Percentiles rank a stretch among this genome's conserved stretches.
Conservation (phyloP, 2,888 invertebrate species). For the Aporophyla lueneburgensis region DNA sequence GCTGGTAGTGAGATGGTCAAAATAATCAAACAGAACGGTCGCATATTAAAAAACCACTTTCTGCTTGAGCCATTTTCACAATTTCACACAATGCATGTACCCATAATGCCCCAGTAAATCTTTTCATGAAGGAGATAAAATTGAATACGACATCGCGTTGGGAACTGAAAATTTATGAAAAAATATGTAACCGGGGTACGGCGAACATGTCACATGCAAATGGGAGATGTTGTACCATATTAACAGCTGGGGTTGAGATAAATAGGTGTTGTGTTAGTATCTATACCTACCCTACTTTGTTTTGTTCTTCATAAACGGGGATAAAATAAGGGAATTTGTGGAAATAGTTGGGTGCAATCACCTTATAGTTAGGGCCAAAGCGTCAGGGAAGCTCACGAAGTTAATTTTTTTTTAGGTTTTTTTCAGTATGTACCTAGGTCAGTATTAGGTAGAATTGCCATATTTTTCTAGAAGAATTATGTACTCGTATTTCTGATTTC, state of each 20-base stretch:
- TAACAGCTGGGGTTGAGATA: conserved; percentile 49
- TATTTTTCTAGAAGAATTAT: too few species aligned
- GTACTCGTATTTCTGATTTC: too few species aligned
- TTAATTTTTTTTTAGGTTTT: too few species aligned
- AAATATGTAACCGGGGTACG: conserved; percentile 75
- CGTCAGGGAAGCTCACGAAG: too few species aligned
- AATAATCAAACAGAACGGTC: background rate
- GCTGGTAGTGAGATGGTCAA: background rate
- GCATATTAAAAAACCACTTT: background rate
- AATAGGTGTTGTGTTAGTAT: background rate
- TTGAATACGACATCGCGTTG: conserved; percentile 52
- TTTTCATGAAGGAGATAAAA: conserved; percentile 54
- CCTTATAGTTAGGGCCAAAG: too few species aligned
- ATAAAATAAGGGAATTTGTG: too few species aligned
- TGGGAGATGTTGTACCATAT: conserved; percentile 62
- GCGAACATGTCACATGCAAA: conserved; percentile 77
- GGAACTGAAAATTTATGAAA: conserved; percentile 74
- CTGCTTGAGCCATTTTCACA: background rate
- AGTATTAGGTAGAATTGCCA: too few species aligned
- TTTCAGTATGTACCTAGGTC: too few species aligned
- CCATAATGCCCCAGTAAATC: conserved; percentile 45
- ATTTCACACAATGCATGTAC: conserved; percentile 22
- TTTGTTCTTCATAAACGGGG: background rate
- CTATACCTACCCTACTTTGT: background rate
- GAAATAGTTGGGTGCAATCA: too few species aligned